Base-by-base conservation (phyloP, 2,888 invertebrate genomes). In the Phengaris arion region DNA sequence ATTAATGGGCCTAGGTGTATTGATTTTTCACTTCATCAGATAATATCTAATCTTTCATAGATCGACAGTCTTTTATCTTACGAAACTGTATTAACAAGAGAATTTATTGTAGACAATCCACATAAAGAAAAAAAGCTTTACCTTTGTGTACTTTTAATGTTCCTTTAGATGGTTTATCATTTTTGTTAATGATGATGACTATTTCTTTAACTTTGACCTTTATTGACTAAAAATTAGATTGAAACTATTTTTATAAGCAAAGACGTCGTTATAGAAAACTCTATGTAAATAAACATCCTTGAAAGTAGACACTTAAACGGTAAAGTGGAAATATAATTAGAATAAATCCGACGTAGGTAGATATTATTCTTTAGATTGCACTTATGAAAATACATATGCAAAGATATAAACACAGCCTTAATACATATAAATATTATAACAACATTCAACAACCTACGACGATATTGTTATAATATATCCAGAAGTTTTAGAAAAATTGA, bases 191-290 rank as follows among this genome's bases (percentile, higher is more conserved):
- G 15, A 48, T 15, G 9, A 48, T 69, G 12, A 69, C 15, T 45
- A 8, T 68, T 68, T 70, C 15, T 35, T 70, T 22, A 54, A 70
- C 51, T 70, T 48, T 70, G 70, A 22, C 72, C 72, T 72, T 72
- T 52, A 22, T 52, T 7, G 54, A 52, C 35, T 72, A 72, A 64
- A 35, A 6, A 12, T 12, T 57, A 74, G 51, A 51, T 74, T 10
- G 85, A 87, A 85, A 80, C 82, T 79, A 85, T 85, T 86, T 35
- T 9, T 35, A 51, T 35, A 70, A 57, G 69, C 70, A 75, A 75
- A 57, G 35, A 57, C 22, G 22, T 75, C 75, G 75, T 75, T 57
- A 59, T 54, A 51, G 59, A 70, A 70, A 75, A 75, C 51, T 51
- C 48, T 9, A 70, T 51, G 15, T n/a, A 15, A 70, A 35, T 64